Percentiles rank a stretch among this genome's conserved stretches.
phyloP scores from a whole-genome alignment of 2,888 invertebrate genomes.

The Panzeria rudis region DNA sequence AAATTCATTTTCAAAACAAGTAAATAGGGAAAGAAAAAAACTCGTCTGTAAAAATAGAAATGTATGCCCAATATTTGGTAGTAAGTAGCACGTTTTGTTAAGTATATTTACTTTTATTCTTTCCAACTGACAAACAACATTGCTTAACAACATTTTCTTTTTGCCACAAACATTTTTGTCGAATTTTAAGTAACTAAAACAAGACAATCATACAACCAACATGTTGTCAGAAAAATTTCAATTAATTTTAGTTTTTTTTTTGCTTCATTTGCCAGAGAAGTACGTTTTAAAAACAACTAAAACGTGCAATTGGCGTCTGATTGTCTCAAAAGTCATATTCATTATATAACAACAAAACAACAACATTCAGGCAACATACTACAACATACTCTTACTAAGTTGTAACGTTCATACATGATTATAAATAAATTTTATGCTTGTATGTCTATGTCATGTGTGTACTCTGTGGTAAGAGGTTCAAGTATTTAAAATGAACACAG shows the following conservation, averaged over 20 bases:
- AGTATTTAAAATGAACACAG: background rate
- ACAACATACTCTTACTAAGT: constrained; percentile 32
- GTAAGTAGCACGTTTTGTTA: background rate
- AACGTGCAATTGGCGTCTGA: constrained; percentile 73
- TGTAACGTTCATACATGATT: constrained; percentile 55
- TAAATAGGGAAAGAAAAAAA: background rate
- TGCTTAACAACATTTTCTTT: constrained; percentile 60
- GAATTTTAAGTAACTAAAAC: constrained; percentile 25
- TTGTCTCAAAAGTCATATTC: constrained; percentile 72
- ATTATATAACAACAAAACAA: constrained; percentile 63
- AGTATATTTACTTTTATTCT: constrained; percentile 15
- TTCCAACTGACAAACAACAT: constrained; percentile 52
- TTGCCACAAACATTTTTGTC: constrained; percentile 52
- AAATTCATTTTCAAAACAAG: background rate
- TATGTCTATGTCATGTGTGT: constrained; percentile 28
- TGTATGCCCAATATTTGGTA: constrained; percentile 50
- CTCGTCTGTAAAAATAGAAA: constrained; percentile 23
- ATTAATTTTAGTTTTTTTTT: constrained; percentile 49
- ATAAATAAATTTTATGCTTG: constrained; percentile 56
- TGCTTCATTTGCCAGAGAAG: constrained; percentile 27
- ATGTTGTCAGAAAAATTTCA: constrained; percentile 62
- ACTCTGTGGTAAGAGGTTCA: constrained; percentile 13
- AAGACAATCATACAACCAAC: constrained; percentile 27
- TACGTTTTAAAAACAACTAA: constrained; percentile 65
- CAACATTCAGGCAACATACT: constrained; percentile 43